Percentiles rank a stretch among this genome's conserved stretches.
Evolutionary conservation across 2,113 vertebrate species (phyloP).

Genomic region (Phrynosoma platyrhinos): DNA sequence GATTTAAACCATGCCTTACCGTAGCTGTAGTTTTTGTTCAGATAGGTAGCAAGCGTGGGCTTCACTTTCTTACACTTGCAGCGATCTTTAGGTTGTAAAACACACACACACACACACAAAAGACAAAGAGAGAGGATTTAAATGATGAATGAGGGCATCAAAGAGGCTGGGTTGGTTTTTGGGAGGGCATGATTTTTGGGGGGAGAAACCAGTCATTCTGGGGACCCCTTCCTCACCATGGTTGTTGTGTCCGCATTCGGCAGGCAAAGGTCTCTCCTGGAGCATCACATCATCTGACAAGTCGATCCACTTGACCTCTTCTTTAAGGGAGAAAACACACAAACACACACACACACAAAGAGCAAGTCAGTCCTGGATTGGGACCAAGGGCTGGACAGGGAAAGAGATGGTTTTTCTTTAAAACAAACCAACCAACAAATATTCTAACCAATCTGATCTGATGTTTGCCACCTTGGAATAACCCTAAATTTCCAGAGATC

Average conservation of each 20-base stretch:
- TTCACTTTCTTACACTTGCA: conserved; percentile 86
- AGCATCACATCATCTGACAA: conserved; percentile 80
- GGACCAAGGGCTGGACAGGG: neutral
- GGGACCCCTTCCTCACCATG: conserved; percentile 72
- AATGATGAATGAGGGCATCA: too few relatives aligned
- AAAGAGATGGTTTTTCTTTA: too few relatives aligned
- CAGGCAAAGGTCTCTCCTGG: conserved; percentile 70
- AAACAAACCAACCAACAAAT: too few relatives aligned
- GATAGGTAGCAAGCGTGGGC: conserved; percentile 80
- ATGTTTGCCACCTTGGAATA: too few relatives aligned
- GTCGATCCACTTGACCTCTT: conserved; percentile 82
- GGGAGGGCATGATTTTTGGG: neutral
- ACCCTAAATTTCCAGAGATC: too few relatives aligned
- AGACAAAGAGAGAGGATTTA: too few relatives aligned
- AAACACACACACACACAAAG: neutral
- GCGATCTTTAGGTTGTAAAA: conserved; percentile 69
- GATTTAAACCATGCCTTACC: conserved; percentile 72
- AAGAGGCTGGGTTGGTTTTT: neutral
- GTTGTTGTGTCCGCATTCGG: conserved; percentile 76
- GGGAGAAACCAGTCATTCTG: neutral
- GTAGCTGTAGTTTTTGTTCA: conserved; percentile 86
- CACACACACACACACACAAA: neutral
- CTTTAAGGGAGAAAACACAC: conserved; percentile 30
- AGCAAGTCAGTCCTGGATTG: conserved; percentile 7
- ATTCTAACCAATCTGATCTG: too few relatives aligned